phyloP scores from a whole-genome alignment of 1,140 invertebrate species.

The Bombus superbus region DNA sequence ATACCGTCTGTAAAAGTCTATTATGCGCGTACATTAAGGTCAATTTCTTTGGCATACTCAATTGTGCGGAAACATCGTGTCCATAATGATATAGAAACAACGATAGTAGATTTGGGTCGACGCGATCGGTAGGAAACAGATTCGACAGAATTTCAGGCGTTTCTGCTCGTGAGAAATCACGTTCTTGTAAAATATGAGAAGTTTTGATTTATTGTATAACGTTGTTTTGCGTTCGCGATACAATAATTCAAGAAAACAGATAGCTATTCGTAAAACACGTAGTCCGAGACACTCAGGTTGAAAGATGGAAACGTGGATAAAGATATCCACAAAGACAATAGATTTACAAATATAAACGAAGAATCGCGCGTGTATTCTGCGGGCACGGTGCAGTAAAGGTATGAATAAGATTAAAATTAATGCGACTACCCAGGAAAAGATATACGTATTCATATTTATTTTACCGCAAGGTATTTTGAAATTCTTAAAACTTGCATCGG shows the following conservation, averaged over 20 bases:
- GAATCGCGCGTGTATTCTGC: too few species aligned
- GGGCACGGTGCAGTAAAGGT: too few species aligned
- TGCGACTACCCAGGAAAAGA: too few species aligned
- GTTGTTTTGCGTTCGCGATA: neutral
- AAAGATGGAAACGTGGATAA: neutral
- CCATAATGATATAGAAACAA: neutral
- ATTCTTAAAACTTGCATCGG: too few species aligned
- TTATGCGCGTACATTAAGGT: neutral
- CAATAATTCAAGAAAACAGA: slow-evolving; percentile 3
- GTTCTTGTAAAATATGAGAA: slow-evolving; percentile 34
- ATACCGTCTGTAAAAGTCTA: too few species aligned
- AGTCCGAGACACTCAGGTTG: too few species aligned
- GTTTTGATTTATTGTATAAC: slow-evolving; percentile 13
- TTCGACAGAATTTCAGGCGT: neutral
- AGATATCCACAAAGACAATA: neutral
- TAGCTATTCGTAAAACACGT: neutral
- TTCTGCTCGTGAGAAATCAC: slow-evolving; percentile 20
- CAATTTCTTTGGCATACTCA: neutral
- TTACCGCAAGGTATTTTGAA: too few species aligned
- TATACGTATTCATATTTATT: too few species aligned
- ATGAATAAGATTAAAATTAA: too few species aligned
- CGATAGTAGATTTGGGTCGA: neutral
- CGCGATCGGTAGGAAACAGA: neutral
- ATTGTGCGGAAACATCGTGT: too few species aligned
- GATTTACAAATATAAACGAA: neutral